A percentile compares a stretch with the other conserved stretches of the same genome.
These are phyloP conservation scores for Naja naja DNA, from an alignment of 2,113 vertebrate species.

Conservation along the genomic window DNA sequence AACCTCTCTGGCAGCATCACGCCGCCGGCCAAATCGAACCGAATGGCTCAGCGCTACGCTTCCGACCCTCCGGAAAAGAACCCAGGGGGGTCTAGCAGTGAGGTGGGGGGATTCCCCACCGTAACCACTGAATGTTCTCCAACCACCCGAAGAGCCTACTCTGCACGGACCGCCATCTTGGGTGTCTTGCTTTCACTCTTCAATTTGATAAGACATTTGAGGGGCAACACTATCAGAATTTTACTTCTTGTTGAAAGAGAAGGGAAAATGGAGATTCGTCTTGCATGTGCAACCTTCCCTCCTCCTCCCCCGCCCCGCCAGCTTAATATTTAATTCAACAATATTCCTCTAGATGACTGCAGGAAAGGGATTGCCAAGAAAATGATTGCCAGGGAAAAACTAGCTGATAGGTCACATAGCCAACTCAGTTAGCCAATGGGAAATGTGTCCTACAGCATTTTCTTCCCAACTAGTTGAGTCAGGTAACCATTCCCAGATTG, in stretches of 20 bases:
- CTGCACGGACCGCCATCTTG: too few relatives aligned
- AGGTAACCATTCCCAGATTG: not conserved
- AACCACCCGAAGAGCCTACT: too few relatives aligned
- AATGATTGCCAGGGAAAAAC: not conserved
- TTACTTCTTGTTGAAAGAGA: not conserved
- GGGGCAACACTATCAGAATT: not conserved
- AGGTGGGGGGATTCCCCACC: too few relatives aligned
- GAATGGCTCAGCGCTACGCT: too few relatives aligned
- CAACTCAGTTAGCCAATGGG: not conserved
- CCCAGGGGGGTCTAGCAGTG: too few relatives aligned
- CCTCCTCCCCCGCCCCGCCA: too few relatives aligned
- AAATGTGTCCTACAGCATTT: not conserved
- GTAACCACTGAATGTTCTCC: too few relatives aligned
- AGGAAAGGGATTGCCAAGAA: not conserved
- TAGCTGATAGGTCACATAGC: not conserved
- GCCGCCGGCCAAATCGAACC: too few relatives aligned
- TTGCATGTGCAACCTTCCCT: not conserved
- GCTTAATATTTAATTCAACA: not conserved
- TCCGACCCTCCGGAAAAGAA: too few relatives aligned
- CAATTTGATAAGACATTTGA: not conserved
- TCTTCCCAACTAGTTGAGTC: not conserved
- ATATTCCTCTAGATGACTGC: not conserved
- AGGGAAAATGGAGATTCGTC: too few relatives aligned
- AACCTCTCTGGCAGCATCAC: too few relatives aligned
- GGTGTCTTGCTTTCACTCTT: not conserved